phyloP scores from a whole-genome alignment of 2,888 invertebrate genomes.

The Gastrophysa polygoni region DNA sequence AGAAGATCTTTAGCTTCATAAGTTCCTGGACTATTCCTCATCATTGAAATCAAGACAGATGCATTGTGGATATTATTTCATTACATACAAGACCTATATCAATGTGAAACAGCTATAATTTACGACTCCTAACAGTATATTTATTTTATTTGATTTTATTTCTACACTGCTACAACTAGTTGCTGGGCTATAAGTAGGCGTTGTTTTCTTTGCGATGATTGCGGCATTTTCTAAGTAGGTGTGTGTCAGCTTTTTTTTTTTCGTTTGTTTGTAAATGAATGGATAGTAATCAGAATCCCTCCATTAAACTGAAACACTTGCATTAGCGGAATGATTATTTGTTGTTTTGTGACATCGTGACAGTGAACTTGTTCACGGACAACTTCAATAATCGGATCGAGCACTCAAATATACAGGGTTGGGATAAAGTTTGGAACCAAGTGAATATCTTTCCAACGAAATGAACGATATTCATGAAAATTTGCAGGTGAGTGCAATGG shows the following conservation, averaged over 20 bases:
- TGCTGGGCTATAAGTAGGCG: not conserved
- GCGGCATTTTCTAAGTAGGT: conserved; percentile 21
- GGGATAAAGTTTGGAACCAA: too few species aligned
- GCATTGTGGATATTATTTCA: conserved; percentile 33
- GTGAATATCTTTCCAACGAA: too few species aligned
- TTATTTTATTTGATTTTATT: conserved; percentile 23
- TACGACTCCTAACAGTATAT: conserved; percentile 35
- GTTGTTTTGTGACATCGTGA: not conserved
- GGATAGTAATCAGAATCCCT: not conserved
- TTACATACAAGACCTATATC: conserved; percentile 39
- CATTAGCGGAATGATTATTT: not conserved
- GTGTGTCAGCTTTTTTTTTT: conserved; percentile 32
- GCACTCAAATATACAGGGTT: too few species aligned
- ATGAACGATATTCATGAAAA: too few species aligned
- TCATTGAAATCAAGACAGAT: conserved; percentile 19
- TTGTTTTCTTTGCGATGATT: conserved; percentile 2
- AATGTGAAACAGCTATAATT: conserved; percentile 39
- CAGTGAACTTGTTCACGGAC: not conserved
- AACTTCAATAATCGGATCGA: too few species aligned
- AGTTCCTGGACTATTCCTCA: not conserved
- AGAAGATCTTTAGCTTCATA: too few species aligned
- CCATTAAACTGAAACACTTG: not conserved
- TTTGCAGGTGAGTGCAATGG: too few species aligned
- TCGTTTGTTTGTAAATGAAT: conserved; percentile 12
- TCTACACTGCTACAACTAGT: not conserved